A percentile compares a stretch with the other conserved stretches of the same genome.
Evolutionary conservation across 2,113 vertebrate species (phyloP).

Genomic region (Plecturocebus donacophilus): DNA sequence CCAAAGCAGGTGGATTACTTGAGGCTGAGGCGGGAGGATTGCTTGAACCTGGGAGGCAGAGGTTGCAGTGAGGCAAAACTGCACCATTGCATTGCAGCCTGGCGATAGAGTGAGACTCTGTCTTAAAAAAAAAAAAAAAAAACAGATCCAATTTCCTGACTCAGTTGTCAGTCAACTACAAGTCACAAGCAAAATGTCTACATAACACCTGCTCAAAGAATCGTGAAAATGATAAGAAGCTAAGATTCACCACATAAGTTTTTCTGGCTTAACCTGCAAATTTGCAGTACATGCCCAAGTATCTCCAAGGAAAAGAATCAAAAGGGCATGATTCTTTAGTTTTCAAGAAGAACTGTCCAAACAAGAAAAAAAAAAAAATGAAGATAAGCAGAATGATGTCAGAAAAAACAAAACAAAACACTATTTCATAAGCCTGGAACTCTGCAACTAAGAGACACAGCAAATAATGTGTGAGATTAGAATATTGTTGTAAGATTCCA

Average conservation of each 20-base stretch:
- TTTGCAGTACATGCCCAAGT: background rate
- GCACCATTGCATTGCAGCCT: too few relatives aligned
- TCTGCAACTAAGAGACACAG: slow-evolving; percentile 9
- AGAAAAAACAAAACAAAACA: background rate
- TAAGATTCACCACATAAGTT: background rate
- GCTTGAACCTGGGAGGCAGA: too few relatives aligned
- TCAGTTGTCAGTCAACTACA: background rate
- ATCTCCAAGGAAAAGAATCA: background rate
- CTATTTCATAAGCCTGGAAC: background rate
- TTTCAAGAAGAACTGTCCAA: background rate
- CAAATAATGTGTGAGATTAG: background rate
- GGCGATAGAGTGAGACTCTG: too few relatives aligned
- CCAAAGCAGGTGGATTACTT: too few relatives aligned
- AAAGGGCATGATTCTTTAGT: background rate
- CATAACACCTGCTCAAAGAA: background rate
- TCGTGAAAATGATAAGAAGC: background rate
- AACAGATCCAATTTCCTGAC: background rate
- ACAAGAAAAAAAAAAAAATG: background rate
- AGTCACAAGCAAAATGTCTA: background rate
- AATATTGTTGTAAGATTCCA: slow-evolving; percentile 21
- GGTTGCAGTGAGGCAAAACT: too few relatives aligned
- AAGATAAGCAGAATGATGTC: background rate
- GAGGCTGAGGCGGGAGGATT: too few relatives aligned
- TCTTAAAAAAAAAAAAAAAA: too few relatives aligned
- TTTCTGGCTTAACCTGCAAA: slow-evolving; percentile 16